Evolutionary conservation across 2,113 vertebrate genomes (phyloP).

Genomic region (Gnathonemus longibarbis): DNA sequence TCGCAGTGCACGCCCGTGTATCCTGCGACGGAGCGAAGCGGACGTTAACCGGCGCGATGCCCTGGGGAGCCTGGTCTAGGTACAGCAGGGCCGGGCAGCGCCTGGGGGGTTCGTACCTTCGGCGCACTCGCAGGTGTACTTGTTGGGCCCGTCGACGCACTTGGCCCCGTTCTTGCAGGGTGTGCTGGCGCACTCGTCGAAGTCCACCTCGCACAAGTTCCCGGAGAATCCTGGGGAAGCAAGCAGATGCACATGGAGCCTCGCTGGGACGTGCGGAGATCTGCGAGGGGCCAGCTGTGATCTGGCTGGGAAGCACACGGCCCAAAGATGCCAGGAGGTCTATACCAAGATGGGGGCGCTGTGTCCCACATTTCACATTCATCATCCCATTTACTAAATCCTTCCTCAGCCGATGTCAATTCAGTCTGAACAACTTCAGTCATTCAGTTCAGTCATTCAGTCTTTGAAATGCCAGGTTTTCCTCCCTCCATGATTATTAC

Average conservation of each 20-base stretch:
- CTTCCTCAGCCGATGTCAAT: not conserved
- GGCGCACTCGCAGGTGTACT: slow-evolving; percentile 85
- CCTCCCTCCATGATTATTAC: not conserved
- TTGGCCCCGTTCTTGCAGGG: slow-evolving; percentile 89
- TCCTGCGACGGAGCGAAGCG: slow-evolving; percentile 50
- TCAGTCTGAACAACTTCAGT: not conserved
- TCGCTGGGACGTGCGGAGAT: not conserved
- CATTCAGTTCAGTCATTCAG: not conserved
- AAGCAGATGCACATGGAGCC: not conserved
- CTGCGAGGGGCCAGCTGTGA: not conserved
- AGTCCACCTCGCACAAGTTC: slow-evolving; percentile 78
- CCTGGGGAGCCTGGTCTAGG: too few species aligned
- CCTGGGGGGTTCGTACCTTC: slow-evolving; percentile 65
- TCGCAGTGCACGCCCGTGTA: slow-evolving; percentile 80
- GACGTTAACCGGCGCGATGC: not conserved
- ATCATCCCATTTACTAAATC: not conserved
- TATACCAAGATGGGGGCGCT: not conserved
- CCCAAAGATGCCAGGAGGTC: not conserved
- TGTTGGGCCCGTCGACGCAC: slow-evolving; percentile 83
- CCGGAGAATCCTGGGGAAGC: slow-evolving; percentile 77
- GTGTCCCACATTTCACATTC: not conserved
- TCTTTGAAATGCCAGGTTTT: not conserved
- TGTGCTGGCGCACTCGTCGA: slow-evolving; percentile 90
- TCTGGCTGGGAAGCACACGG: not conserved
- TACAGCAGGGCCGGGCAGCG: too few species aligned